Conservation (phyloP, 1,140 invertebrate genomes). For the Vanessa tameamea region DNA sequence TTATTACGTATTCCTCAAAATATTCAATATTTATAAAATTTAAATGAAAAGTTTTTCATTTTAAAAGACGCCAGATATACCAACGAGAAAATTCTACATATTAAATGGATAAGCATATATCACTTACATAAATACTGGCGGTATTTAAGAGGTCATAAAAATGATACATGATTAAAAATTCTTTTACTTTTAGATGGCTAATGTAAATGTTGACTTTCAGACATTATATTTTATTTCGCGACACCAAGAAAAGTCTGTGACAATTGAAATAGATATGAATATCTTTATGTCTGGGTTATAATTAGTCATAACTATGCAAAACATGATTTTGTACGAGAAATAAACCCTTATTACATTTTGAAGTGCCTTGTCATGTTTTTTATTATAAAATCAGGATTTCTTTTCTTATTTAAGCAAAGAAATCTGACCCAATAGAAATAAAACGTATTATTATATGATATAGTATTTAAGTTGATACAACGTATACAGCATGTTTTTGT, state of each 20-base stretch:
- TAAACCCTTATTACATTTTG: neutral
- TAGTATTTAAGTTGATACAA: no score
- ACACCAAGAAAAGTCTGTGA: neutral
- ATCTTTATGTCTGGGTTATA: neutral
- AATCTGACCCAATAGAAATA: no score
- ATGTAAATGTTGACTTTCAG: conserved; percentile 7
- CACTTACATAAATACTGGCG: neutral
- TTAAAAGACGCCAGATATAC: neutral
- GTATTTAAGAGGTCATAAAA: conserved; percentile 10
- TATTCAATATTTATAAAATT: neutral
- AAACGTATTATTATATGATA: no score
- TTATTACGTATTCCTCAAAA: neutral
- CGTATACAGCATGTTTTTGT: no score
- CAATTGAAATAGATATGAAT: neutral
- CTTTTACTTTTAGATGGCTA: conserved; percentile 2
- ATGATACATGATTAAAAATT: conserved; percentile 12
- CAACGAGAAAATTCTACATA: neutral
- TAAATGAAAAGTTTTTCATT: neutral
- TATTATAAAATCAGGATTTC: no score
- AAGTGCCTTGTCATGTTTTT: no score
- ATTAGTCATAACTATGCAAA: neutral
- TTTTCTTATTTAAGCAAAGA: no score
- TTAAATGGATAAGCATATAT: conserved; percentile 9
- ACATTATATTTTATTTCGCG: neutral
- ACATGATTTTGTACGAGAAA: neutral